These are phyloP conservation scores for Neodiprion virginianus DNA, from an alignment of 1,140 invertebrate species.

Conservation along the genomic window DNA sequence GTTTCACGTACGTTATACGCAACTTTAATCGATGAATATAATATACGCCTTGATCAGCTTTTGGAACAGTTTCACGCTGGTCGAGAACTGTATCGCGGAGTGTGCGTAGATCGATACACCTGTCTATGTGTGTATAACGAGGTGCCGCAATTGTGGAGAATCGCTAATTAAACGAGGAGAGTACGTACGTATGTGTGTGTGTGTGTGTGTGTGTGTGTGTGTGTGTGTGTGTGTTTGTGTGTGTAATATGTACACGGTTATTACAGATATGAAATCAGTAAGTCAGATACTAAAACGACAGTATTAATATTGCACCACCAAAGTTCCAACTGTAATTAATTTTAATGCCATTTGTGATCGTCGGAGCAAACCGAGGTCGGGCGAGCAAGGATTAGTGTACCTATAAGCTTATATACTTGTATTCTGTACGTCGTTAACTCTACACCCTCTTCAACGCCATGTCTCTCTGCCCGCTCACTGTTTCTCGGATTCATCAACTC, in stretches of 20 bases:
- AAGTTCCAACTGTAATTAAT: conserved; percentile 48
- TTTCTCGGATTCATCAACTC: too few species aligned
- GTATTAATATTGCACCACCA: conserved; percentile 49
- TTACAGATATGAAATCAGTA: conserved; percentile 16
- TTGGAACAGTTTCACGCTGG: background rate
- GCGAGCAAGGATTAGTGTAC: background rate
- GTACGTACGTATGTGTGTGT: too few species aligned
- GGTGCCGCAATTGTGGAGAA: conserved; percentile 44
- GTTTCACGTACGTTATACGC: too few species aligned
- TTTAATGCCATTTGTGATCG: conserved; percentile 39
- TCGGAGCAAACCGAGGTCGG: too few species aligned
- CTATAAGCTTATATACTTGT: background rate
- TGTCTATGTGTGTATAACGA: conserved; percentile 8
- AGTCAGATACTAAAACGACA: conserved; percentile 31
- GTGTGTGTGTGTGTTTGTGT: conserved; percentile 12
- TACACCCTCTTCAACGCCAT: too few species aligned
- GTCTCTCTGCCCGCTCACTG: too few species aligned
- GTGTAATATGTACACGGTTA: conserved; percentile 11
- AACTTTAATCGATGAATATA: too few species aligned
- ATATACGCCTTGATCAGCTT: background rate
- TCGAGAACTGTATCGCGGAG: too few species aligned
- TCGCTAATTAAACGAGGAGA: conserved; percentile 50
- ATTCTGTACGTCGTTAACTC: too few species aligned
- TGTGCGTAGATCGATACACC: too few species aligned
- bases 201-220: too few species aligned